These are phyloP conservation scores for Crotalus tigris DNA, from an alignment of 2,113 vertebrate species.

Conservation along the genomic window DNA sequence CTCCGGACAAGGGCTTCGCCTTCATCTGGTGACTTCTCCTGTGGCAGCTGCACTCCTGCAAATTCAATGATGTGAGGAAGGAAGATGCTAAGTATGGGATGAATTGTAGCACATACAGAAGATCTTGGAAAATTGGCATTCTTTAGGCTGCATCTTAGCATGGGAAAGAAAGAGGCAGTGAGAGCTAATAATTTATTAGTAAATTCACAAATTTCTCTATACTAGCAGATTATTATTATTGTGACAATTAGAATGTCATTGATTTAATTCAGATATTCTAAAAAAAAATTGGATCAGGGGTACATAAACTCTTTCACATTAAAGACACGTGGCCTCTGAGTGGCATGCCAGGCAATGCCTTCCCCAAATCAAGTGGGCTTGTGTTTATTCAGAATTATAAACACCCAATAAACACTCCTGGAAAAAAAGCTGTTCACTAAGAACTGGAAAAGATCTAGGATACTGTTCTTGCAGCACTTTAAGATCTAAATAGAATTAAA, in stretches of 20 bases:
- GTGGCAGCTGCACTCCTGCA: slow-evolving; percentile 81
- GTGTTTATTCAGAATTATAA: background rate
- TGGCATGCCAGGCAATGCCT: background rate
- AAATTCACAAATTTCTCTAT: background rate
- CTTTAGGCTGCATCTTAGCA: background rate
- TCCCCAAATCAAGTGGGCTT: background rate
- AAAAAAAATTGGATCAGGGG: background rate
- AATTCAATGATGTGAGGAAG: slow-evolving; percentile 31
- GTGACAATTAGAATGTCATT: background rate
- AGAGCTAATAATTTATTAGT: background rate
- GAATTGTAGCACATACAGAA: background rate
- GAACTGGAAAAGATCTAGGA: background rate
- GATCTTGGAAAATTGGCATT: background rate
- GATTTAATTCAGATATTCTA: background rate
- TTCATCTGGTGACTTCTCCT: slow-evolving; percentile 73
- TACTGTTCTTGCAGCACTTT: background rate
- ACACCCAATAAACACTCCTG: background rate
- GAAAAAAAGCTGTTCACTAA: background rate
- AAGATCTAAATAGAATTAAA: background rate
- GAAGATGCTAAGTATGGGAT: background rate
- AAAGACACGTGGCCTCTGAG: background rate
- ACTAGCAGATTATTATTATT: background rate
- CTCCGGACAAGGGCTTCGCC: slow-evolving; percentile 61
- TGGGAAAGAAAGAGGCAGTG: background rate
- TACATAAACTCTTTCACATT: background rate